Base-by-base conservation (phyloP, 2,113 vertebrate genomes). In the Eptesicus fuscus region DNA sequence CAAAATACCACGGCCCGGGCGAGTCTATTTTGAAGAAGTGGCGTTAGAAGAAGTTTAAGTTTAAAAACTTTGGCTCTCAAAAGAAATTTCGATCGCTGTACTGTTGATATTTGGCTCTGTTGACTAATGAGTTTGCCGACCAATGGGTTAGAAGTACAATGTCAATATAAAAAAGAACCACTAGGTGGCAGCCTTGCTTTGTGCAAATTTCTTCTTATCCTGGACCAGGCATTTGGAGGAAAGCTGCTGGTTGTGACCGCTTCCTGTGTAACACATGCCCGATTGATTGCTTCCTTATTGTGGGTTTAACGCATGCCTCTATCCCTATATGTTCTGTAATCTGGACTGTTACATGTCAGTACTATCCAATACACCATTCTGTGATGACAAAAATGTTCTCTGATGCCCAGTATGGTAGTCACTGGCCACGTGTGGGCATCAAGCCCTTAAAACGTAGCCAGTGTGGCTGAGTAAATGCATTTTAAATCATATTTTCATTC, bases 141-240 rank as follows among this genome's bases (percentile, higher is more conserved):
- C 37, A 37, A 2, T 3, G 0, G 18, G 2, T 49, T 69, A 61
- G 61, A 49, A 28, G 20, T 30, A 77, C 71, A 59, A 32, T 1
- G 0, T 83, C 80, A 82, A n/a, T 96, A 74, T 76, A 22, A 37
- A 1, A 73, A 37, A 3, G 2, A 85, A 37, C 96, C 98, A 96
- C 93, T 3, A 35, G 97, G 94, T 96, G 98, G 56, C 98, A 98
- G 2, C 1, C 32, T 93, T 96, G 94, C 95, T 90, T 90, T 53
- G 18, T 73, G 84, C 51, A 94, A 70, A 77, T 87, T 93, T 65
- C 61, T 93, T 71, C 63, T 49, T 63, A 16, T 10, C 3, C 0
- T 3, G 4, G 37, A 5, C 23, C 4, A 4, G 73, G 32, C 0
- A 0, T 25, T 32, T 17, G 20, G 51, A 35, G 59, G 67, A 74